Evolutionary conservation across 2,113 vertebrate genomes (phyloP).

Genomic region (Calidris pugnax): DNA sequence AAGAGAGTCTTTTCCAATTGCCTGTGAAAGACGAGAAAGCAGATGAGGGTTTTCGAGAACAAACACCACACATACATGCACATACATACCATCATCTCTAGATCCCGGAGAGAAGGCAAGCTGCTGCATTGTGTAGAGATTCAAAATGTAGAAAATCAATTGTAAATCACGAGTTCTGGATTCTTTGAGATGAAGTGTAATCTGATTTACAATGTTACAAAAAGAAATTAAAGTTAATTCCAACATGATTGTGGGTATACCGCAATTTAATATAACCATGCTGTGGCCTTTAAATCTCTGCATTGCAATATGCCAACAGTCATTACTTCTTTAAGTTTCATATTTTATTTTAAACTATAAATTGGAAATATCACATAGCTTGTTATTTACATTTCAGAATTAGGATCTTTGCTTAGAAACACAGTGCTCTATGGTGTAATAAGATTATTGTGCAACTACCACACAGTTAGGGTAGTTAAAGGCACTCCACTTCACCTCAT

Average conservation of each 20-base stretch:
- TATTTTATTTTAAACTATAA: constrained; percentile 67
- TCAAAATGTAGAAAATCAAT: constrained; percentile 19
- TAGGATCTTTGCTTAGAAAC: constrained; percentile 40
- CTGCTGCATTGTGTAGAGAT: constrained; percentile 27
- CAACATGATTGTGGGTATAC: constrained; percentile 45
- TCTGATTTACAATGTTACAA: constrained; percentile 60
- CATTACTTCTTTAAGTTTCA: constrained; percentile 49
- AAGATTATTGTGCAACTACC: constrained; percentile 41
- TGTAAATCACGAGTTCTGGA: constrained; percentile 31
- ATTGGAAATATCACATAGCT: constrained; percentile 62
- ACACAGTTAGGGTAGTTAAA: constrained; percentile 54
- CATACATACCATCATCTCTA: not conserved
- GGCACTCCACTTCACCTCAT: constrained; percentile 78
- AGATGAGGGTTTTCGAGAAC: not conserved
- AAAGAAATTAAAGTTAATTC: constrained; percentile 52
- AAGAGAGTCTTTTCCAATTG: not conserved
- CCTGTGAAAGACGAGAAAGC: not conserved
- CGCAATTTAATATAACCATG: constrained; percentile 53
- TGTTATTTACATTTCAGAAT: constrained; percentile 67
- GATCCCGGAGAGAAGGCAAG: constrained; percentile 13
- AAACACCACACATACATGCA: not conserved
- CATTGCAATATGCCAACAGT: constrained; percentile 34
- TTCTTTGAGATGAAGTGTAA: constrained; percentile 37
- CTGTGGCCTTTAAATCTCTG: constrained; percentile 70
- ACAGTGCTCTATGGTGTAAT: not conserved